phyloP scores from a whole-genome alignment of 2,113 vertebrate species.

The Hypocryptadius cinnamomeus region DNA sequence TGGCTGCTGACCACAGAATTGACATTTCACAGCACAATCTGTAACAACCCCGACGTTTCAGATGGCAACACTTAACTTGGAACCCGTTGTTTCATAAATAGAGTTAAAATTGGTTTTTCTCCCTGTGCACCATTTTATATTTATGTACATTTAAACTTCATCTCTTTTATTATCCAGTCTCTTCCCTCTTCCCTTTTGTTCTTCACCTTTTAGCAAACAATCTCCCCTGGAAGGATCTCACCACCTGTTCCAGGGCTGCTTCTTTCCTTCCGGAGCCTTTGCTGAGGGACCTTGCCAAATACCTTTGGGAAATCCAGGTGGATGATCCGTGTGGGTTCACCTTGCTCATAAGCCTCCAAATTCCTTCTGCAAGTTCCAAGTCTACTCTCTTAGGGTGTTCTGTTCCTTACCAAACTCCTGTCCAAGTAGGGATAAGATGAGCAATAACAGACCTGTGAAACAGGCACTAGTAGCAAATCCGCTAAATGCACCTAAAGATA shows the following conservation, averaged over 20 bases:
- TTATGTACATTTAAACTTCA: background rate
- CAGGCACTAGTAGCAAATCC: background rate
- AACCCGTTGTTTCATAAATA: background rate
- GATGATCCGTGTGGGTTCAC: background rate
- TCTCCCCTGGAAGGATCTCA: background rate
- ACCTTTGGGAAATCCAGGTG: background rate
- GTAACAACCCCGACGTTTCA: background rate
- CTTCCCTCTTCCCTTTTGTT: background rate
- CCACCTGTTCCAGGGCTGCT: background rate
- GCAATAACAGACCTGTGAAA: background rate
- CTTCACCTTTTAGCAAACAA: background rate
- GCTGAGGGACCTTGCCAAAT: background rate
- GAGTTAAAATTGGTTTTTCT: constrained; percentile 6
- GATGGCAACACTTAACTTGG: background rate
- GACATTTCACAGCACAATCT: background rate
- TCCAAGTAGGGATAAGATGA: background rate
- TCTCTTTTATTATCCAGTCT: background rate
- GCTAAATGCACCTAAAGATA: background rate
- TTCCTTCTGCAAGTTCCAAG: background rate
- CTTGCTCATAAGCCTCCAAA: background rate
- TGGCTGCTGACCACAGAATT: background rate
- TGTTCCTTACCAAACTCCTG: background rate
- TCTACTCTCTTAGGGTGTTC: background rate
- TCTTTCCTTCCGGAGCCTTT: background rate
- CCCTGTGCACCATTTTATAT: constrained; percentile 3